These are phyloP conservation scores for Phymorhynchus buccinoides DNA, from an alignment of 1,140 invertebrate genomes.

Conservation along the genomic window DNA sequence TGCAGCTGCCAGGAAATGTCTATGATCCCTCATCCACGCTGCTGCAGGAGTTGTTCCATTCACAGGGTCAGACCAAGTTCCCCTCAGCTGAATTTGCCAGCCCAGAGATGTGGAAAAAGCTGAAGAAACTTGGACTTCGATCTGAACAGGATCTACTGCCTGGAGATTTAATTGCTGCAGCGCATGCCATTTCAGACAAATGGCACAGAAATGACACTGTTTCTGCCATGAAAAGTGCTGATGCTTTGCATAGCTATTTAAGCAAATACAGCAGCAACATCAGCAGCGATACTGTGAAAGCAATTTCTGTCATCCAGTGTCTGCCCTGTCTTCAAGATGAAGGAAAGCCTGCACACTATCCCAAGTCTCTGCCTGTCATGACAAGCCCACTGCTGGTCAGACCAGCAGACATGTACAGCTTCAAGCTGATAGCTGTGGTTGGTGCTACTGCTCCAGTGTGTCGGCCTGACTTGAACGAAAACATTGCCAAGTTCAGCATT, in stretches of 20 bases:
- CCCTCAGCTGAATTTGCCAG: constrained; percentile 32
- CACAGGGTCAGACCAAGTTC: constrained; percentile 37
- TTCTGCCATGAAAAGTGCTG: constrained; percentile 17
- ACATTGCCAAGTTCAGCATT: background rate
- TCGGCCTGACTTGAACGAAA: background rate
- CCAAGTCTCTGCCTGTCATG: constrained; percentile 6
- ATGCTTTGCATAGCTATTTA: constrained; percentile 14
- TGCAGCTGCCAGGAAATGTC: constrained; percentile 25
- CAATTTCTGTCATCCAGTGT: background rate
- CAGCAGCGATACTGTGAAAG: background rate
- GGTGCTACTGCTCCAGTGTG: background rate
- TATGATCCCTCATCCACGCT: constrained; percentile 31
- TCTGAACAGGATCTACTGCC: constrained; percentile 23
- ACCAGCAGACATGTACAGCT: constrained; percentile 3
- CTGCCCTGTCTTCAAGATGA: constrained; percentile 31
- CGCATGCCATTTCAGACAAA: constrained; percentile 15
- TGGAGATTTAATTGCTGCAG: constrained; percentile 35
- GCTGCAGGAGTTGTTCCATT: constrained; percentile 37
- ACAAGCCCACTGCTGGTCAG: constrained; percentile 10
- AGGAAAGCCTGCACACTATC: constrained; percentile 20
- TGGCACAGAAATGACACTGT: background rate
- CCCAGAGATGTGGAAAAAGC: constrained; percentile 11
- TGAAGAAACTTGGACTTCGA: constrained; percentile 36
- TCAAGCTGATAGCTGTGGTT: background rate
- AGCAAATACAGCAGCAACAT: background rate